phyloP scores from a whole-genome alignment of 2,797 vertebrate genomes.

The Carcharodon carcharias region DNA sequence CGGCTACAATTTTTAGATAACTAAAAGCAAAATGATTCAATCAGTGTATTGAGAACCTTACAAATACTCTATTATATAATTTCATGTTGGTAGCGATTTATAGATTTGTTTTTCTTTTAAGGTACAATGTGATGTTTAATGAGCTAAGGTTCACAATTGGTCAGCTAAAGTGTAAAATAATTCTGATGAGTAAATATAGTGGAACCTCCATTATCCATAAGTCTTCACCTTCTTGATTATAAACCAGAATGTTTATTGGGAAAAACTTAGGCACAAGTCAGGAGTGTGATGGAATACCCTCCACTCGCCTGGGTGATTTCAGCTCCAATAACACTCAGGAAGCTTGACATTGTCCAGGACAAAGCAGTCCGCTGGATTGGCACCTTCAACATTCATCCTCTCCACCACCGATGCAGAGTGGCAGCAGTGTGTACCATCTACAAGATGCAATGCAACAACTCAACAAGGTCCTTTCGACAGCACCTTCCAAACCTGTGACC shows the following conservation, averaged over 20 bases:
- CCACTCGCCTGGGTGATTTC: no score
- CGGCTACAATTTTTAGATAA: background rate
- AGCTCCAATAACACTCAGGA: no score
- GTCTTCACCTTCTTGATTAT: background rate
- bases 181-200: background rate
- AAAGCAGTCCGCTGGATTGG: no score
- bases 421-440: no score
- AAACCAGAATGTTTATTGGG: background rate
- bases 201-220: background rate
- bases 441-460: no score
- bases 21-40: background rate
- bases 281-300: no score
- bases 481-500: no score
- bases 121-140: background rate
- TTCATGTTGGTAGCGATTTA: background rate
- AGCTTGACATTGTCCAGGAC: no score
- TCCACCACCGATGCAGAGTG: no score
- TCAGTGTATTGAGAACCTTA: background rate
- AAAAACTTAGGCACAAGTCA: background rate
- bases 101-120: background rate
- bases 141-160: background rate
- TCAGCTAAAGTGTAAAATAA: background rate
- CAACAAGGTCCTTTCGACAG: no score
- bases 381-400: no score
- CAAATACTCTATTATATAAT: background rate